Conservation (phyloP, 2,113 vertebrate species). For the Brachyistius frenatus region DNA sequence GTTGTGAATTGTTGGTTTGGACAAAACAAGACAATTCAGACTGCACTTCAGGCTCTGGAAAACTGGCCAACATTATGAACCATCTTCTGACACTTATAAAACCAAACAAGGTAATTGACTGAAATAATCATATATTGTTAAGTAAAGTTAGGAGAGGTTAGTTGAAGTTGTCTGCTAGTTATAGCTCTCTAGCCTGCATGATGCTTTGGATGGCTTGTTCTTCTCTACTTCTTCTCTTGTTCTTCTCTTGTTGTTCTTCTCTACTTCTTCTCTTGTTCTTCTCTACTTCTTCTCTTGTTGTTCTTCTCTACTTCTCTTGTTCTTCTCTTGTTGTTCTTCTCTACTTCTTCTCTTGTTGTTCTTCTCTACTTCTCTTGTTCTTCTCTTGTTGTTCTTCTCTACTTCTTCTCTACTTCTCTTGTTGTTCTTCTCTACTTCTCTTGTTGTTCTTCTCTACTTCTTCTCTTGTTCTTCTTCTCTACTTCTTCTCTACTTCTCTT, state of each 20-base stretch:
- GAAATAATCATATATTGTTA: no score
- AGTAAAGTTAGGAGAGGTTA: background rate
- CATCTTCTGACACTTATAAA: no score
- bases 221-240: background rate
- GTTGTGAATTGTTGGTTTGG: no score
- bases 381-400: background rate
- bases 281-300: background rate
- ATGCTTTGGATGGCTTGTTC: background rate
- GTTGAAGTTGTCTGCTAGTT: background rate
- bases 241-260: no score
- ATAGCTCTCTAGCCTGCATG: background rate
- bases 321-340: background rate
- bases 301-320: no score
- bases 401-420: background rate
- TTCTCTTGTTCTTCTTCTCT: background rate
- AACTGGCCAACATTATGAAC: no score
- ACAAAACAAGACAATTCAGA: no score
- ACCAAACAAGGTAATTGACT: no score
- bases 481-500: background rate
- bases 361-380: no score
- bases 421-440: background rate
- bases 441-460: background rate
- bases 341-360: no score
- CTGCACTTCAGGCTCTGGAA: no score
- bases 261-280: background rate